Evolutionary conservation across 1,140 invertebrate species (phyloP).

Genomic region (Zaprionus kolodkinae): DNA sequence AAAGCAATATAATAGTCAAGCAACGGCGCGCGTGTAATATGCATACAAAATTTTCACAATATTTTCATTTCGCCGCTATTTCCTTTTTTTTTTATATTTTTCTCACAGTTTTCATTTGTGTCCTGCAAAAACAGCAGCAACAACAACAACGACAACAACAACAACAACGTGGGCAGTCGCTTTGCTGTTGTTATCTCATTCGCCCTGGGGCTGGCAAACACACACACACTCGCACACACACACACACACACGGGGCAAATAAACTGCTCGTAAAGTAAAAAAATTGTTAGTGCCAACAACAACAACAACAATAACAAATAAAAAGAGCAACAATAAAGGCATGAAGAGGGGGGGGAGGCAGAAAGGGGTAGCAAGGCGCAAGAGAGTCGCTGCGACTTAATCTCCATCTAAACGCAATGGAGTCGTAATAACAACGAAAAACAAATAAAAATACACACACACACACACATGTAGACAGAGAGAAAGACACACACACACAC

Average conservation of each 20-base stretch:
- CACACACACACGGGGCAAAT: constrained; percentile 53
- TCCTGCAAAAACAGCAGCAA: constrained; percentile 59
- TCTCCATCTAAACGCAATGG: constrained; percentile 82
- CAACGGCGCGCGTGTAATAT: constrained; percentile 64
- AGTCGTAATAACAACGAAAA: constrained; percentile 80
- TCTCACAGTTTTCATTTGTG: constrained; percentile 79
- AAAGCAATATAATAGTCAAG: constrained; percentile 82
- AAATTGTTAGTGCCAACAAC: constrained; percentile 60
- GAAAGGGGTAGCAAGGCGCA: neutral
- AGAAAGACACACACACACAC: constrained; percentile 35
- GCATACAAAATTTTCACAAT: constrained; percentile 52
- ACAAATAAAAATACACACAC: constrained; percentile 70
- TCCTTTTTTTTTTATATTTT: constrained; percentile 38
- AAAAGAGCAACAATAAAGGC: constrained; percentile 18
- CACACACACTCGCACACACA: constrained; percentile 26
- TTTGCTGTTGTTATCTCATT: constrained; percentile 38
- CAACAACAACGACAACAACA: constrained; percentile 48
- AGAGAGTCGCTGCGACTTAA: constrained; percentile 64
- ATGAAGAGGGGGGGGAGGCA: neutral
- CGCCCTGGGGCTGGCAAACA: constrained; percentile 41
- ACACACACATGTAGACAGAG: constrained; percentile 3
- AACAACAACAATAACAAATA: constrained; percentile 50
- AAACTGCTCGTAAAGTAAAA: constrained; percentile 78
- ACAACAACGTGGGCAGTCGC: constrained; percentile 29
- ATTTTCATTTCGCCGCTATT: constrained; percentile 61